phyloP scores from a whole-genome alignment of 92 coral and sea anemone species.

The Ricordea florida region DNA sequence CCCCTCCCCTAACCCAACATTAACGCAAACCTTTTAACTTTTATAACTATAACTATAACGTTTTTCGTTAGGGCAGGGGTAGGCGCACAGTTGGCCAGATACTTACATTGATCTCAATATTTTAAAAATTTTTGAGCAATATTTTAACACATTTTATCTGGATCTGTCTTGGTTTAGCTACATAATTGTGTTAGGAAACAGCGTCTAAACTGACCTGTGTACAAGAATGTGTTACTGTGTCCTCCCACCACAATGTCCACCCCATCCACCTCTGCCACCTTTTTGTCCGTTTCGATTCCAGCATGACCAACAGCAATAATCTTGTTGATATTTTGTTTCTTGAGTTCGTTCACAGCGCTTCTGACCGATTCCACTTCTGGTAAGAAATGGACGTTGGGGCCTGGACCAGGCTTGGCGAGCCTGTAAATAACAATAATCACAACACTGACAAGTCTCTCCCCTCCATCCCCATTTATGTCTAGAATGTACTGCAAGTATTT shows the following conservation, averaged over 20 bases:
- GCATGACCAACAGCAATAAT: conserved; percentile 94
- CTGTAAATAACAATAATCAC: not conserved
- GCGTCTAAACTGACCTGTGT: conserved; percentile 58
- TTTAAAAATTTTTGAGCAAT: no score
- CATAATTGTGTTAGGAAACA: not conserved
- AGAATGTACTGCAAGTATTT: no score
- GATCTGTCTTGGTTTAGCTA: not conserved
- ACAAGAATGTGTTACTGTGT: conserved; percentile 88
- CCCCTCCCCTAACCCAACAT: no score
- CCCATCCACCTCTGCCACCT: conserved; percentile 78
- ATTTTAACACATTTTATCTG: not conserved
- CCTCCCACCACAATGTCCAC: conserved; percentile 95
- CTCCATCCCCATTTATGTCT: no score
- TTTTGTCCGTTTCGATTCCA: conserved; percentile 80
- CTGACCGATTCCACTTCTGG: conserved; percentile 76
- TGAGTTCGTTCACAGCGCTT: conserved; percentile 71
- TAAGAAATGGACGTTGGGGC: conserved; percentile 72
- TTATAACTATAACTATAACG: no score
- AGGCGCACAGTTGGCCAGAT: no score
- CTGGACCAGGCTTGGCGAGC: conserved; percentile 76
- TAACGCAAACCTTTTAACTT: no score
- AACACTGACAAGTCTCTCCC: not conserved
- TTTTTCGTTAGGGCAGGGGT: no score
- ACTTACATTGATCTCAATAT: no score
- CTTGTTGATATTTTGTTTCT: conserved; percentile 73